A percentile compares a stretch with the other conserved stretches of the same genome.
Conservation (phyloP, 2,113 vertebrate genomes). For the Lutjanus erythropterus region DNA sequence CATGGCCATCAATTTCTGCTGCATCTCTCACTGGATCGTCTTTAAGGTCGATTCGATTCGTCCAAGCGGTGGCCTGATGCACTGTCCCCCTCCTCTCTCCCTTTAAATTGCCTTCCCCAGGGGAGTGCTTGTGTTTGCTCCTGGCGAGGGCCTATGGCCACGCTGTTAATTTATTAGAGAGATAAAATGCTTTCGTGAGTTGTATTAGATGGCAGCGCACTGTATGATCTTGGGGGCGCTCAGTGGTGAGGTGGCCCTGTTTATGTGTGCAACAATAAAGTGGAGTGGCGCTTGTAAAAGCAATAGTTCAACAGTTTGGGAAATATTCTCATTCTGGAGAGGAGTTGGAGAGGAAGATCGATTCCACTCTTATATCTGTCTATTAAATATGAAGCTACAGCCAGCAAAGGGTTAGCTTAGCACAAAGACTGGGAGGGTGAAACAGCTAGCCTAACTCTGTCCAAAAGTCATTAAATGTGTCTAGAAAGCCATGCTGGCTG, state of each 20-base stretch:
- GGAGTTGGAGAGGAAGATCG: background rate
- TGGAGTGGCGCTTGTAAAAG: slow-evolving; percentile 19
- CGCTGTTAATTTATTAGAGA: slow-evolving; percentile 81
- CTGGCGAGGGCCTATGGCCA: slow-evolving; percentile 47
- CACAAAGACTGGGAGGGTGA: background rate
- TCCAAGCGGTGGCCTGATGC: slow-evolving; percentile 63
- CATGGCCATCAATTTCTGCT: slow-evolving; percentile 77
- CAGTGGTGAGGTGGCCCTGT: background rate
- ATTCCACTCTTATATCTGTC: background rate
- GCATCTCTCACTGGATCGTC: slow-evolving; percentile 67
- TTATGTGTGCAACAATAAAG: slow-evolving; percentile 30
- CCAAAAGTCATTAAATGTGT: background rate
- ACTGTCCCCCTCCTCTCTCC: slow-evolving; percentile 46
- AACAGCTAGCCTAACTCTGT: too few relatives aligned
- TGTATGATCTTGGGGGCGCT: background rate
- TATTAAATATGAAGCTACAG: slow-evolving; percentile 14
- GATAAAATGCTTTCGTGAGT: slow-evolving; percentile 79
- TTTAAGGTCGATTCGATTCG: slow-evolving; percentile 77
- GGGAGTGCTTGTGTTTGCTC: slow-evolving; percentile 82
- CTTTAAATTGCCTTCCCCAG: slow-evolving; percentile 75
- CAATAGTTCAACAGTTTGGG: slow-evolving; percentile 17
- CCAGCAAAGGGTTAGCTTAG: background rate
- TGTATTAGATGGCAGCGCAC: slow-evolving; percentile 50
- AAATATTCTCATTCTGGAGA: slow-evolving; percentile 11
- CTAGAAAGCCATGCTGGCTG: background rate